Percentiles rank a stretch among this genome's conserved stretches.
Conservation (phyloP, 1,140 invertebrate species). For the Maniola jurtina region DNA sequence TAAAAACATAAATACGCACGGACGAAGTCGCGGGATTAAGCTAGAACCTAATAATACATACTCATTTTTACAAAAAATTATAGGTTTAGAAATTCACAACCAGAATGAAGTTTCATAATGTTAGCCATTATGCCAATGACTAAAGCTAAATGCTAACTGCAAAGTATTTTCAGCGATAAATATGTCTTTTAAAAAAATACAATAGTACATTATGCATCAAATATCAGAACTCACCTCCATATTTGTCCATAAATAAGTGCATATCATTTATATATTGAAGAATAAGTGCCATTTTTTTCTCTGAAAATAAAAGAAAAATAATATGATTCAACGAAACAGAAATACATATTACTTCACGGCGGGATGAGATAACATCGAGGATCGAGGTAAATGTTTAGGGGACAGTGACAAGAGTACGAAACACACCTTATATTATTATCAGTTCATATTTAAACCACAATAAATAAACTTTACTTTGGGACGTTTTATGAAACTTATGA, state of each 20-base stretch:
- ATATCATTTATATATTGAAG: constrained; percentile 75
- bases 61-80: too few relatives aligned
- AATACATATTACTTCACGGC: constrained; percentile 29
- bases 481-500: constrained; percentile 13
- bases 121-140: too few relatives aligned
- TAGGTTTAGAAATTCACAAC: too few relatives aligned
- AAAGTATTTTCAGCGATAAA: too few relatives aligned
- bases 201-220: neutral
- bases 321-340: constrained; percentile 24
- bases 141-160: too few relatives aligned
- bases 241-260: constrained; percentile 76
- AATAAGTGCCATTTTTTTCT: constrained; percentile 75
- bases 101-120: too few relatives aligned
- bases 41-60: too few relatives aligned
- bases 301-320: constrained; percentile 56
- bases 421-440: constrained; percentile 24
- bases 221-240: constrained; percentile 71
- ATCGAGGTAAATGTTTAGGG: constrained; percentile 28
- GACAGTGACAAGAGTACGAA: constrained; percentile 30
- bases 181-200: too few relatives aligned
- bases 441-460: constrained; percentile 21
- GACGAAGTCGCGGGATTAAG: too few relatives aligned
- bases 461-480: constrained; percentile 5
- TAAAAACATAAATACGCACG: too few relatives aligned
- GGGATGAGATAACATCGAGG: constrained; percentile 40